Evolutionary conservation across 2,888 invertebrate genomes (phyloP), one percentile per base, ranked within the genome.

Genomic region (Lobophora halterata): DNA sequence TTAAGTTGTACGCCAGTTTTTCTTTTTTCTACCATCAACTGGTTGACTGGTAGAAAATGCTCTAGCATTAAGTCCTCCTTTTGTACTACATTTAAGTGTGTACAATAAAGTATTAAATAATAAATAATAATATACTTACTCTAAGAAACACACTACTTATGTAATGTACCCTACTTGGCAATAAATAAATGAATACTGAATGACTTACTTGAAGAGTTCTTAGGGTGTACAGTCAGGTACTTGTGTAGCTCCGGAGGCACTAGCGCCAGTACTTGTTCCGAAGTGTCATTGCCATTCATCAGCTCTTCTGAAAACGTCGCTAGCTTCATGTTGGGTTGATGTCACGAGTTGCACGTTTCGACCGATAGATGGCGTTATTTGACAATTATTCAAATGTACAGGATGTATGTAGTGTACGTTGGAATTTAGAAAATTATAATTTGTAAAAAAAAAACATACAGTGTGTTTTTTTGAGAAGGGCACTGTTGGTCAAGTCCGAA

Each of bases 221-320:
- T 90, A 11, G 91, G 88, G 59, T 91, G 91, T 23, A 91, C 90
- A 9, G 92, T 92, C 49, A 93, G 82, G 79, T 92, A 95, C 88
- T 95, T 95, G 81, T 95, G 95, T 51, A 95, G 86, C 52, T 94
- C 93, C 14, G 91, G 91, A 21, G 95, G 95, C 51, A 95, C 95
- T 88, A 95, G 90, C 44, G 93, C 93, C 48, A 95, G 86, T 33
- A 95, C 93, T 57, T 94, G 93, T 52, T 92, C 92, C 33, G 91
- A 90, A 1, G 93, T 93, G 63, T 95, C 94, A 71, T 95, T 95
- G 1, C 74, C 70, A 46, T 90, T 89, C 78, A 88, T 88, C 71
- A 87, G 66, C 72, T 87, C 88, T 43, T 88, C 88, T 88, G 80
- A 4, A 76, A 79, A 19, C 16, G 49, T 50, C 2, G 19, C 8